Evolutionary conservation across 2,797 vertebrate species (phyloP).

Genomic region (Atherinosoma microstoma): DNA sequence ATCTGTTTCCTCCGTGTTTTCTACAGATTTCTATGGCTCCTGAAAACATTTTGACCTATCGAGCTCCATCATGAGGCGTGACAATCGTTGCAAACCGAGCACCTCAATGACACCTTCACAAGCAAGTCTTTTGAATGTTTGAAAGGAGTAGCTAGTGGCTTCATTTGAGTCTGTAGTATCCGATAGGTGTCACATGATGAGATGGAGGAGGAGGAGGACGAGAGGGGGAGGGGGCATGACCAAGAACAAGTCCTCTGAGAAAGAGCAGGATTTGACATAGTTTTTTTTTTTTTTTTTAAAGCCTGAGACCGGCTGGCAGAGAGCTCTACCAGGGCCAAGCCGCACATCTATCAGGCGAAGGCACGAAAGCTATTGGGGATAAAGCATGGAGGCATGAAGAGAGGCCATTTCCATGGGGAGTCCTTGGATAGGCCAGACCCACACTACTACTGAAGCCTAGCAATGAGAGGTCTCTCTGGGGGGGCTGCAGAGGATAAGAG

Average conservation of each 20-base stretch:
- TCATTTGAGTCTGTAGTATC: neutral
- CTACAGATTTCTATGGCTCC: constrained; percentile 37
- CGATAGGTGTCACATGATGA: constrained; percentile 15
- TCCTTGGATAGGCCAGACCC: constrained; percentile 69
- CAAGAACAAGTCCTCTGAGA: constrained; percentile 6
- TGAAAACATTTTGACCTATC: constrained; percentile 58
- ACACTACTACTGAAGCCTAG: constrained; percentile 71
- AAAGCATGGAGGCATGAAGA: constrained; percentile 73
- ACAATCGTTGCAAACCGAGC: constrained; percentile 9
- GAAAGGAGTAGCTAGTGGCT: constrained; percentile 14
- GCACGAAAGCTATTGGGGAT: constrained; percentile 72
- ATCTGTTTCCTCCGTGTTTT: constrained; percentile 59
- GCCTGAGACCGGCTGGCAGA: constrained; percentile 51
- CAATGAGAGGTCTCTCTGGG: constrained; percentile 76
- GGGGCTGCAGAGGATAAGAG: constrained; percentile 77
- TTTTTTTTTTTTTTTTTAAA: neutral
- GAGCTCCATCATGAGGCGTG: constrained; percentile 44
- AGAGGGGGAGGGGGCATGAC: neutral
- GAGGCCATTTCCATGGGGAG: constrained; percentile 76
- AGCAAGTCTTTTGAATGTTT: constrained; percentile 35
- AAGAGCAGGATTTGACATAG: constrained; percentile 37
- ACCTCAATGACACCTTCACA: constrained; percentile 21
- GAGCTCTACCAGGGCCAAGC: constrained; percentile 69
- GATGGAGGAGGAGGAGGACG: neutral
- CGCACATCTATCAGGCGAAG: constrained; percentile 73